Conservation (phyloP, 2,113 vertebrate species). For the Blennius ocellaris region DNA sequence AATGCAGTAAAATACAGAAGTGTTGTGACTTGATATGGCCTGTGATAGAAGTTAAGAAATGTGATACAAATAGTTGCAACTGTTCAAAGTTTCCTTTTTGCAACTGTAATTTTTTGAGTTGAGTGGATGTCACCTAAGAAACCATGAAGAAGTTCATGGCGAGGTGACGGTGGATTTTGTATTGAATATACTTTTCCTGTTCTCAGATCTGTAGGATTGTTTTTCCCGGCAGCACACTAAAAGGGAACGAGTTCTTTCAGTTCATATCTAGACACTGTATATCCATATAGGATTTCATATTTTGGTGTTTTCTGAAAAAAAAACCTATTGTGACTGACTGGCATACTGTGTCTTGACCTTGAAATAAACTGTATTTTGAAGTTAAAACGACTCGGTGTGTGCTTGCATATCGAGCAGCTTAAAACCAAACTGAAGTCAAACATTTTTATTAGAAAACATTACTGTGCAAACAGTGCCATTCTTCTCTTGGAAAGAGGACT, state of each 20-base stretch:
- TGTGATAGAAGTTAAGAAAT: not conserved
- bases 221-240: not conserved
- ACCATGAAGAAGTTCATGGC: not conserved
- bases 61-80: not conserved
- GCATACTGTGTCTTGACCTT: slow-evolving; percentile 27
- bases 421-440: slow-evolving; percentile 2
- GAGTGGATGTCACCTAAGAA: not conserved
- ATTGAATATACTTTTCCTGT: slow-evolving; percentile 6
- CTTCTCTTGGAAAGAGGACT: slow-evolving; percentile 18
- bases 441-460: slow-evolving; percentile 69
- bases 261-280: not conserved
- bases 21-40: not conserved
- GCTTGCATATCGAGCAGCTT: not conserved
- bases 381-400: not conserved
- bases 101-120: not conserved
- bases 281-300: not conserved
- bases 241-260: slow-evolving; percentile 4
- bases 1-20: not conserved
- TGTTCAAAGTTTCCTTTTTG: not conserved
- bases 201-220: slow-evolving; percentile 8
- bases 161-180: not conserved
- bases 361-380: not conserved
- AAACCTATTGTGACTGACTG: not conserved
- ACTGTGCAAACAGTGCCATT: slow-evolving; percentile 61
- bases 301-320: not conserved